These are phyloP conservation scores for Lonchura striata DNA, from an alignment of 2,113 vertebrate genomes.

Conservation along the genomic window DNA sequence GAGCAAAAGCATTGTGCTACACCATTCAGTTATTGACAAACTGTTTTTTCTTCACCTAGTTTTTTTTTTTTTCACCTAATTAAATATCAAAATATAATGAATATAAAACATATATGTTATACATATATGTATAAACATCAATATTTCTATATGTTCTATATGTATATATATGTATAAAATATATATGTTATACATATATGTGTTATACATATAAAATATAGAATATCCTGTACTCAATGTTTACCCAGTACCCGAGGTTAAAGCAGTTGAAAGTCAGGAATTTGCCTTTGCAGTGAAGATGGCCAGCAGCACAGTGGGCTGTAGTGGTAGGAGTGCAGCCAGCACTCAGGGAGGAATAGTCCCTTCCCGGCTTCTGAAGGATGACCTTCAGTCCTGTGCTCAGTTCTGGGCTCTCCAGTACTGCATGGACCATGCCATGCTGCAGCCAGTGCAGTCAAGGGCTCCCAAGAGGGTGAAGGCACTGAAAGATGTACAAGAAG, in stretches of 20 bases:
- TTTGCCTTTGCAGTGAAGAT: neutral
- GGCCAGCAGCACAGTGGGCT: neutral
- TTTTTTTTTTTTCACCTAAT: neutral
- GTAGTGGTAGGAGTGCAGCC: neutral
- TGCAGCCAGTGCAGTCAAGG: neutral
- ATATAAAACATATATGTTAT: neutral
- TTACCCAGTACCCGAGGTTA: neutral
- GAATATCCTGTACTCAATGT: neutral
- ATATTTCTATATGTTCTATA: no score
- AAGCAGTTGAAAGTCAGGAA: neutral
- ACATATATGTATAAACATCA: no score
- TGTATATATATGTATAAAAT: no score
- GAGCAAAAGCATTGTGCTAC: neutral
- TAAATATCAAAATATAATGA: neutral
- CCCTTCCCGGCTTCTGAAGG: neutral
- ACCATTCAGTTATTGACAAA: neutral
- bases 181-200: no score
- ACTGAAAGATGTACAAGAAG: neutral
- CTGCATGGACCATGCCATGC: no score
- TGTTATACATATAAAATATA: neutral
- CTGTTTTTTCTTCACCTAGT: neutral
- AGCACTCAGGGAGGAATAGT: fast-evolving
- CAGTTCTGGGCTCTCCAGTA: neutral
- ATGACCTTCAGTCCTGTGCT: neutral
- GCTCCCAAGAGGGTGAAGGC: neutral